Evolutionary conservation across 2,888 invertebrate genomes (phyloP).

Genomic region (Odontothrips loti): DNA sequence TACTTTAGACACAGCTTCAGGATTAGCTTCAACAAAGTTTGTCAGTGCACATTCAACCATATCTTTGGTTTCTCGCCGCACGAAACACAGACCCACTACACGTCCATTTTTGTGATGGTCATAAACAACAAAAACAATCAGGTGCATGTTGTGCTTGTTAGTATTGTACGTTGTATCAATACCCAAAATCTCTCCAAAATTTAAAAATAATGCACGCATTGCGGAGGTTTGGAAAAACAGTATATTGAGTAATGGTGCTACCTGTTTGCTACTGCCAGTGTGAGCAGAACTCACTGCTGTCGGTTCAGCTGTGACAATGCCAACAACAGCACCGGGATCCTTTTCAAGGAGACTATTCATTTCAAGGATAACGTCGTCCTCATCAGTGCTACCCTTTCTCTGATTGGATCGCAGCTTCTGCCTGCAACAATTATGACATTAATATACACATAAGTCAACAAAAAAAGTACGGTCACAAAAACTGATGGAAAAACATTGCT

Average conservation of each 20-base stretch:
- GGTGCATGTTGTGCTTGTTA: neutral
- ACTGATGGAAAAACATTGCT: no score
- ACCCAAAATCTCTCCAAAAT: neutral
- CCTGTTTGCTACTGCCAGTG: no score
- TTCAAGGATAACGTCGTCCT: no score
- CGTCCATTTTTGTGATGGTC: neutral
- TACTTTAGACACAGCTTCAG: neutral
- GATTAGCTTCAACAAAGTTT: neutral
- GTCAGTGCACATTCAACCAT: neutral
- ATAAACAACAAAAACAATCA: neutral
- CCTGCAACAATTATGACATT: no score
- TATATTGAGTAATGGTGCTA: neutral
- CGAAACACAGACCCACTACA: neutral
- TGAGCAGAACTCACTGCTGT: no score
- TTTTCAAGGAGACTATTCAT: no score
- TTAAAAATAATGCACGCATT: neutral
- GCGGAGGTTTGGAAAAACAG: neutral
- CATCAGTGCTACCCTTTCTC: no score
- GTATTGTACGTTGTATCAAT: neutral
- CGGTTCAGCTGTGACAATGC: no score
- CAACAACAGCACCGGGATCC: no score
- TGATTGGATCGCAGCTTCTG: no score
- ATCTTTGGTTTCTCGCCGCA: neutral
- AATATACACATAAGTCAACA: no score
- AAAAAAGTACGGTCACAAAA: no score